Base-by-base conservation (phyloP, 2,888 invertebrate species). In the Yponomeuta cagnagella region DNA sequence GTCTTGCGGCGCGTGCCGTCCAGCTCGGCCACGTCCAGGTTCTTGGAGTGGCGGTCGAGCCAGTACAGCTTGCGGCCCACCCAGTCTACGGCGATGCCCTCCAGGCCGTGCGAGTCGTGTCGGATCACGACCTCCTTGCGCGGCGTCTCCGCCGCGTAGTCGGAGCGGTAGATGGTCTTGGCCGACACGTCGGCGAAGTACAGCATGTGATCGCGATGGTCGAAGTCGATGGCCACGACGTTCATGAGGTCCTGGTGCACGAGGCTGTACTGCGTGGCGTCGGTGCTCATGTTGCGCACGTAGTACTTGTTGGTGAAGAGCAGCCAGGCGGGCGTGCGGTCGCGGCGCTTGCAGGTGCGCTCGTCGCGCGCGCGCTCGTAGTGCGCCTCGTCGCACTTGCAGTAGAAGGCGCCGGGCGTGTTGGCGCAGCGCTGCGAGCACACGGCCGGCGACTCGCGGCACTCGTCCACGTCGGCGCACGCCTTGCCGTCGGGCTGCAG, bases 251-350 rank as follows among this genome's bases (percentile, higher is more conserved):
- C 99, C 85, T 98, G 98, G 79, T 98, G 97, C 79, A 98, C 95
- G 23, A 98, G 93, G 79, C 95, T 96, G 83, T 98, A 98, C 10
- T 94, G 91, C 5, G 94, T 90, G 0, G 98, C 99, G 82, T 99
- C 98, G 0, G 95, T 93, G 0, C 98, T 97, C 95, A 99, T 97
- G 80, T 99, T 98, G 70, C 99, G 93, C 2, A 99, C 96, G 86
- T 99, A 99, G 86, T 99, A 99, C 80, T 98, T 98, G 84, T 99
- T 99, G 15, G 98, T 98, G 83, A 99, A 98, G 71, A 99, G 94
- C 23, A 98, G 87, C 97, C 98, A 99, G 0, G 98, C 97, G 48
- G 94, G 89, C 73, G 93, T 94, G 77, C 94, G 94, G 79, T 98
- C 98, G 77, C 95, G 95, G 63, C 98, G 94, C 85, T 98, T 98